Evolutionary conservation across 2,797 vertebrate genomes (phyloP).

Genomic region (Notamacropus eugenii): DNA sequence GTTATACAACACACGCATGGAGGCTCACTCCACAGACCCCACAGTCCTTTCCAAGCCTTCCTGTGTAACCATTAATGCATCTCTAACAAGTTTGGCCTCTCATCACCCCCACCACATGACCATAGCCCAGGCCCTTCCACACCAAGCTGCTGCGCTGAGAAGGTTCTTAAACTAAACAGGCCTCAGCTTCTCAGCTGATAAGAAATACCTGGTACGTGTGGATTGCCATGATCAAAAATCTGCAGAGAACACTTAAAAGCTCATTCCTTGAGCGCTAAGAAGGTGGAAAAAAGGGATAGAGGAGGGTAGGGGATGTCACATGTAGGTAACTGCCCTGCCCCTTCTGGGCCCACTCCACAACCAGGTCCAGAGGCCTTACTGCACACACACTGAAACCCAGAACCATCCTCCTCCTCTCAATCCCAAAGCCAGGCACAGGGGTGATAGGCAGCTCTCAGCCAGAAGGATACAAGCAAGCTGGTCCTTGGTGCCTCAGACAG

Average conservation of each 20-base stretch:
- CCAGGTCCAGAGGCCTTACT: too few relatives aligned
- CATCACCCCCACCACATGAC: not conserved
- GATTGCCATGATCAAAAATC: not conserved
- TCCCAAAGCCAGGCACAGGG: not conserved
- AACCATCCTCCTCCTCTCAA: not conserved
- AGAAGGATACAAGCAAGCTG: not conserved
- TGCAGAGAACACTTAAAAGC: not conserved
- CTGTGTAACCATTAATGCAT: not conserved
- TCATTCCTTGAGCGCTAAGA: not conserved
- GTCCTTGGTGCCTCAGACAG: too few relatives aligned
- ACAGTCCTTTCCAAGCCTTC: not conserved
- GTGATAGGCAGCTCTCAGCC: not conserved
- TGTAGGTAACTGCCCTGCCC: not conserved
- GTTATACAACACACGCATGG: not conserved
- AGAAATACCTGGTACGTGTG: slow-evolving; percentile 54
- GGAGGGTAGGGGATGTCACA: not conserved
- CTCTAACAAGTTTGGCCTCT: slow-evolving; percentile 17
- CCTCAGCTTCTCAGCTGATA: slow-evolving; percentile 49
- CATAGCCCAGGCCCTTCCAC: slow-evolving; percentile 28
- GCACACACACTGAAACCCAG: too few relatives aligned
- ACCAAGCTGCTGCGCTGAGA: slow-evolving; percentile 11
- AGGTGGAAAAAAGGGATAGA: not conserved
- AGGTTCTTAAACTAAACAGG: slow-evolving; percentile 50
- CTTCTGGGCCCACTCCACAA: not conserved
- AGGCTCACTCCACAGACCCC: not conserved